Evolutionary conservation across 2,888 invertebrate genomes (phyloP).

Genomic region (Brenthis daphne): DNA sequence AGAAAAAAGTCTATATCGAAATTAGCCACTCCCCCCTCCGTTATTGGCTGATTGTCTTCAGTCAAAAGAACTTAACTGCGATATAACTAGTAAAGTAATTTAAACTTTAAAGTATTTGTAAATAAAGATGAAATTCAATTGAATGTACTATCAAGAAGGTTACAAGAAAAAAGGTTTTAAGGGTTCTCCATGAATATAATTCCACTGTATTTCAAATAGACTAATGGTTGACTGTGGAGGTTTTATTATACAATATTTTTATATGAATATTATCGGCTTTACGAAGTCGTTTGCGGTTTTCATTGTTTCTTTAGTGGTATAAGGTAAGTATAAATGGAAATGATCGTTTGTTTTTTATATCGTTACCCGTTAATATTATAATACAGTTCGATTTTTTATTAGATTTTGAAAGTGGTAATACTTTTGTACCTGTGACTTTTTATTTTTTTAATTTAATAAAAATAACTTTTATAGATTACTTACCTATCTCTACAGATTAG

Average conservation of each 20-base stretch:
- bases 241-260: slow-evolving; percentile 40
- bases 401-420: no score
- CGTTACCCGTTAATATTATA: no score
- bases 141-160: slow-evolving; percentile 19
- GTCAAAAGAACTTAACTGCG: slow-evolving; percentile 45
- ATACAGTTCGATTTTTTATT: no score
- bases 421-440: no score
- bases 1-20: slow-evolving; percentile 71
- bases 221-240: slow-evolving; percentile 37
- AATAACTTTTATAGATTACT: no score
- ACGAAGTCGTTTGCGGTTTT: slow-evolving; percentile 25
- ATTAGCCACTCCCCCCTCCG: slow-evolving; percentile 74
- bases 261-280: slow-evolving; percentile 37
- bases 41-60: slow-evolving; percentile 63
- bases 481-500: no score
- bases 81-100: slow-evolving; percentile 8
- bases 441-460: no score
- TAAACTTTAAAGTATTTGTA: rapidly evolving
- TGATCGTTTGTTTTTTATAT: no score
- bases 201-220: slow-evolving; percentile 48
- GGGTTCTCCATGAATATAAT: slow-evolving; percentile 54
- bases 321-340: no score
- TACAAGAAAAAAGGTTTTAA: slow-evolving; percentile 38
- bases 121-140: slow-evolving; percentile 31
- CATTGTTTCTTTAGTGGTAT: slow-evolving; percentile 1